Evolutionary conservation across 2,113 vertebrate species (phyloP).

Genomic region (Phrynosoma platyrhinos): DNA sequence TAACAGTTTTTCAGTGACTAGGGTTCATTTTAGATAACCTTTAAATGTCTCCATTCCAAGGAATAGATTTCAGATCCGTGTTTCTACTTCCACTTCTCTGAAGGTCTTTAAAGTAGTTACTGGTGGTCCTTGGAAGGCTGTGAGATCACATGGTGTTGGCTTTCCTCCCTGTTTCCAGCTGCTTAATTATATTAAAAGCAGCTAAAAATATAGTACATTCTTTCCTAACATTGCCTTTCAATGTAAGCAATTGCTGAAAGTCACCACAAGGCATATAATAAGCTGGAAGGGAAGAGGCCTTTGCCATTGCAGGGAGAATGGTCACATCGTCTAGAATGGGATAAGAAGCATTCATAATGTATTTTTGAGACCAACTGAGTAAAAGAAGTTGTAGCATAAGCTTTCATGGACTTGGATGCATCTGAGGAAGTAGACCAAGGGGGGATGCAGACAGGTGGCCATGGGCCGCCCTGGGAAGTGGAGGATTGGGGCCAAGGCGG

Average conservation of each 20-base stretch:
- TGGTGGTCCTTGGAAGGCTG: fast-evolving
- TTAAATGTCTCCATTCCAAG: background rate
- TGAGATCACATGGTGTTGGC: constrained; percentile 16
- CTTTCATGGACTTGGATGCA: too few species aligned
- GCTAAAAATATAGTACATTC: constrained; percentile 43
- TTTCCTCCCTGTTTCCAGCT: constrained; percentile 33
- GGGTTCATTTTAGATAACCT: background rate
- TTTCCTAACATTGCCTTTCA: constrained; percentile 37
- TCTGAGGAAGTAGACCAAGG: too few species aligned
- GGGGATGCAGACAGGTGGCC: too few species aligned
- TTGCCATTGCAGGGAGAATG: background rate
- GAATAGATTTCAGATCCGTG: background rate
- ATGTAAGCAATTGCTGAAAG: constrained; percentile 9
- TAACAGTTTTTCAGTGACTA: background rate
- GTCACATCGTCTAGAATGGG: background rate
- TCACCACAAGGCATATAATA: constrained; percentile 15
- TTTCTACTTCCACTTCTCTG: background rate
- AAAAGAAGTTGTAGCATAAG: too few species aligned
- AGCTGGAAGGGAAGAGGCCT: background rate
- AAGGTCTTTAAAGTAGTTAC: constrained; percentile 16
- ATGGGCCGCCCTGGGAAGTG: too few species aligned
- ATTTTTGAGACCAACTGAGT: background rate
- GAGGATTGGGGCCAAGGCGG: too few species aligned
- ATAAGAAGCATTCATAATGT: constrained; percentile 17
- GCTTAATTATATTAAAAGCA: constrained; percentile 35